Percentiles rank a stretch among this genome's conserved stretches.
phyloP scores from a whole-genome alignment of 2,113 vertebrate species.

The Camelus bactrianus region DNA sequence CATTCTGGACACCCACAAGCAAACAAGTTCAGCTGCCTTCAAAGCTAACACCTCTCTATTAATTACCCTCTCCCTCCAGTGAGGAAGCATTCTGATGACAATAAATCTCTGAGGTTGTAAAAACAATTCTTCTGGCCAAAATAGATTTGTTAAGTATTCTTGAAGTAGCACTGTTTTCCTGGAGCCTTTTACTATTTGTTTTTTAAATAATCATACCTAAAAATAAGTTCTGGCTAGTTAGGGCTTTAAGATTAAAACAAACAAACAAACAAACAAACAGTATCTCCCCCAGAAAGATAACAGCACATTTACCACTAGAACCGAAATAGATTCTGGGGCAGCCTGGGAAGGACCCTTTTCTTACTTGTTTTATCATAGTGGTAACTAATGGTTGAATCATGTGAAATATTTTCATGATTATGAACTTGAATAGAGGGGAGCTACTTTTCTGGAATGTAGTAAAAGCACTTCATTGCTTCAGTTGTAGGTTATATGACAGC shows the following conservation, averaged over 20 bases:
- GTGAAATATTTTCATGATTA: not conserved
- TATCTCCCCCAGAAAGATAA: not conserved
- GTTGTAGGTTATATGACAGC: not conserved
- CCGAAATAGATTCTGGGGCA: not conserved
- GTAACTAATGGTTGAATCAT: not conserved
- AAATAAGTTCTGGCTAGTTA: slow-evolving; percentile 29
- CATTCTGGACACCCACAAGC: not conserved
- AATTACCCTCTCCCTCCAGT: not conserved
- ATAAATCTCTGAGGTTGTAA: slow-evolving; percentile 37
- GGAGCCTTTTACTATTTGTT: not conserved
- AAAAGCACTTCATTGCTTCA: slow-evolving; percentile 5
- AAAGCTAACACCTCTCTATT: not conserved
- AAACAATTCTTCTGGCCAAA: slow-evolving; percentile 16
- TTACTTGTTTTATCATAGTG: not conserved
- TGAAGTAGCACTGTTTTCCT: slow-evolving; percentile 39
- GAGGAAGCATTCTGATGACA: not conserved
- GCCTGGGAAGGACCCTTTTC: not conserved
- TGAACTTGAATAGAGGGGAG: not conserved
- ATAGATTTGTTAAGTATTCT: slow-evolving; percentile 7
- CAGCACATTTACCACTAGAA: not conserved
- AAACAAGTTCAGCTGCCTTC: not conserved
- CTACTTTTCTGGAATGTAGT: slow-evolving; percentile 5
- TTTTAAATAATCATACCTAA: slow-evolving; percentile 14
- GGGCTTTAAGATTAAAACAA: not conserved
- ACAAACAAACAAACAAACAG: not conserved